Evolutionary conservation across 2,888 invertebrate species (phyloP).

Genomic region (Tipula lateralis): DNA sequence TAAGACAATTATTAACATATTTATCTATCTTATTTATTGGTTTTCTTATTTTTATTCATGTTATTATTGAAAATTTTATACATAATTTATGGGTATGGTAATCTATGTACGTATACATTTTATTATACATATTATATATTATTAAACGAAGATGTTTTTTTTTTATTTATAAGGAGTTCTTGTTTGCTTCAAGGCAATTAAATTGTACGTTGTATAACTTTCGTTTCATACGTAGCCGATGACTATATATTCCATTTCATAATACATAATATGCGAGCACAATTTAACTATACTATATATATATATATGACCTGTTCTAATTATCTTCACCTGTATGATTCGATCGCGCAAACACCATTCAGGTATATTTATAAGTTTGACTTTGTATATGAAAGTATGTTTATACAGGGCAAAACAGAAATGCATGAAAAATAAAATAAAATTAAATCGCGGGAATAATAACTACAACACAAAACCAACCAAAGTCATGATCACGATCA

Average conservation of each 20-base stretch:
- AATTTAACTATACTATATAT: background rate
- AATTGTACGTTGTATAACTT: background rate
- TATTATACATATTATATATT: background rate
- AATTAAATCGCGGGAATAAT: background rate
- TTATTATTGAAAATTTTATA: slow-evolving; percentile 4
- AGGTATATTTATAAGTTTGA: background rate
- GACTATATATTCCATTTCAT: background rate
- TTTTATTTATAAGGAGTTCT: background rate
- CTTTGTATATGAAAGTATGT: background rate
- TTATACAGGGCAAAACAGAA: background rate
- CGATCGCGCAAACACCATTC: background rate
- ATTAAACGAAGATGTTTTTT: background rate
- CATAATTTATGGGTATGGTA: slow-evolving; percentile 15
- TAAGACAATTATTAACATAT: slow-evolving; percentile 24
- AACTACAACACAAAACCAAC: background rate
- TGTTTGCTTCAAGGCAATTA: background rate
- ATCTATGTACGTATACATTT: slow-evolving; percentile 6
- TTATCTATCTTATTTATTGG: slow-evolving; percentile 24
- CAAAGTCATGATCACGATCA: slow-evolving; percentile 11
- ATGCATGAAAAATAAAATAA: background rate
- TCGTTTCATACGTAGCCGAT: background rate
- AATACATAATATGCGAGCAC: too few relatives aligned
- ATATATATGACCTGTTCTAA: background rate
- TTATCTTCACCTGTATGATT: slow-evolving; percentile 13
- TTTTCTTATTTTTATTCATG: background rate